Conservation (phyloP, 2,888 invertebrate genomes). For the Epirrhoe tristata region DNA sequence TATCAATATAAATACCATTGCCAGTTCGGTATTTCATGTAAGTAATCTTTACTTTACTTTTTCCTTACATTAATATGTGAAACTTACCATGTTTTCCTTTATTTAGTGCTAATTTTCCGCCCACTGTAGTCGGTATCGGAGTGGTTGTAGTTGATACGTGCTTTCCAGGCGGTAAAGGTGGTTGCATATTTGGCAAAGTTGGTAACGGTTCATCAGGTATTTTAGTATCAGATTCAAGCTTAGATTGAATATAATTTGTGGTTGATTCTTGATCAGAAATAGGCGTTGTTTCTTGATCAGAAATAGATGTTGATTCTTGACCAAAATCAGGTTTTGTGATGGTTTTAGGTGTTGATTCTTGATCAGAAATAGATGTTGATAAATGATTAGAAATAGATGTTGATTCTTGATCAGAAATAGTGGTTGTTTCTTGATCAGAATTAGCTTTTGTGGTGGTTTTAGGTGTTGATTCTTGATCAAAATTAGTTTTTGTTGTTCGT, state of each 20-base stretch:
- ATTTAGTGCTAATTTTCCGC: not conserved
- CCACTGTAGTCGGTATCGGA: not conserved
- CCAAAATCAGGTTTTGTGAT: too few species aligned
- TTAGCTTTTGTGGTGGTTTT: not conserved
- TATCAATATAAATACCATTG: too few species aligned
- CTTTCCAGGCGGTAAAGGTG: not conserved
- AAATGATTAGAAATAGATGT: not conserved
- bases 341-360: not conserved
- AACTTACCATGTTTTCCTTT: not conserved
- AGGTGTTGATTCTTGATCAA: not conserved
- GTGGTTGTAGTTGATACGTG: not conserved
- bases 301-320: not conserved
- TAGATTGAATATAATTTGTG: not conserved
- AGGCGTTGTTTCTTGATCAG: not conserved
- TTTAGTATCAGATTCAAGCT: not conserved
- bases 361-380: not conserved
- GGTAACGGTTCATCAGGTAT: not conserved
- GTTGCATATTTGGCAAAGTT: not conserved
- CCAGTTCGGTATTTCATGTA: too few species aligned
- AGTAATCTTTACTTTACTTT: too few species aligned
- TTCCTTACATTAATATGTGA: too few species aligned
- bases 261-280: not conserved
- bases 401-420: not conserved
- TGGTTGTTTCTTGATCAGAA: not conserved
- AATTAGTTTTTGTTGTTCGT: not conserved